Conservation (phyloP, 53 echinoderm and acorn worm genomes). For the Pentamera pediparva region DNA sequence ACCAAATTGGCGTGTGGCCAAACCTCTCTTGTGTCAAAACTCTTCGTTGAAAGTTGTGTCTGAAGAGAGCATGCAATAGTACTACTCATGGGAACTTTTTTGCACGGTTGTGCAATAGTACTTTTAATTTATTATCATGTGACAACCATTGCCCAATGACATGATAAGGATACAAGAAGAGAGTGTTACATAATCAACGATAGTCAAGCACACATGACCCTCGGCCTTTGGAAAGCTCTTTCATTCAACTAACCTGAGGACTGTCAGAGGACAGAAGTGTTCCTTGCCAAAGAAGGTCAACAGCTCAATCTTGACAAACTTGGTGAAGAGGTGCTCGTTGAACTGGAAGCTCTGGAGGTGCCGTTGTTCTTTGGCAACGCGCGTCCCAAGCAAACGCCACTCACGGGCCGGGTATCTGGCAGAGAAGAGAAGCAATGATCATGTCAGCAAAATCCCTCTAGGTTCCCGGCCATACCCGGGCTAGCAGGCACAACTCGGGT, state of each 20-base stretch:
- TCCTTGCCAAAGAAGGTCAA: constrained; percentile 89
- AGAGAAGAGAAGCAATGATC: neutral
- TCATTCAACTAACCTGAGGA: constrained; percentile 72
- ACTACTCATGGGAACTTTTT: no score
- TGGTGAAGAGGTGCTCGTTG: constrained; percentile 85
- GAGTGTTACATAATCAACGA: neutral
- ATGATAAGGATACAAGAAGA: no score
- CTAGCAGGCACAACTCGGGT: no score
- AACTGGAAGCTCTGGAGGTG: constrained; percentile 77
- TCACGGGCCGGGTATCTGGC: constrained; percentile 36
- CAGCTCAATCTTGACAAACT: constrained; percentile 89
- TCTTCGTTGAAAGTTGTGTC: no score
- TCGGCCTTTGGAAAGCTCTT: neutral
- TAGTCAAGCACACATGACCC: neutral
- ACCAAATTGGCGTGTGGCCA: no score
- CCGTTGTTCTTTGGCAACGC: constrained; percentile 71
- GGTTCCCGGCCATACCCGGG: neutral
- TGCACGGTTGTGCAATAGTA: no score
- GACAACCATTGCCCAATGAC: no score
- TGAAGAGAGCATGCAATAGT: no score
- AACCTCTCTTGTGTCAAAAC: no score
- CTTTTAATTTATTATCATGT: no score
- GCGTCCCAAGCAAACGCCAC: constrained; percentile 78
- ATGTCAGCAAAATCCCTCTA: neutral
- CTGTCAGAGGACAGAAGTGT: constrained; percentile 90